Evolutionary conservation across 2,113 vertebrate genomes (phyloP), one percentile per base, ranked within the genome.

Genomic region (human (Homo sapiens)): DNA sequence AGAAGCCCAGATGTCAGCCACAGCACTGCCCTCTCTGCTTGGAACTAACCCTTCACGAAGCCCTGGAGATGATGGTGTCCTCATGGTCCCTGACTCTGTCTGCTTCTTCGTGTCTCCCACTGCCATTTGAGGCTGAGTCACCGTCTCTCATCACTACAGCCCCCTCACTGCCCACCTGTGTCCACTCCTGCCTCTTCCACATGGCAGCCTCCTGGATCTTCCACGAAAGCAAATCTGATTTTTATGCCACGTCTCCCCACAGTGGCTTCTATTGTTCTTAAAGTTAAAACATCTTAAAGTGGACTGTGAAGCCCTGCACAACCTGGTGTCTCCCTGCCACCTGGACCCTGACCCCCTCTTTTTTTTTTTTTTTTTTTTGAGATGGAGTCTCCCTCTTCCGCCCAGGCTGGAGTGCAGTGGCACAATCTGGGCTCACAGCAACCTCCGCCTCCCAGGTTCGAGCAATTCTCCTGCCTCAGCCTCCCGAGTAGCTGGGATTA

Each of bases 61-160:
- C 35, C 59, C 76, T 48, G n/a, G n/a, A n/a, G 48, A 32, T 6
- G 2, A 30, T 3, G 27, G 25, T 48, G 38, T 25, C 0, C 11
- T 38, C 23, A 12, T 7, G 30, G 17, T 12, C 68, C 48, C 45
- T 25, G 61, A 25, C 30, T 52, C 30, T 40, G n/a, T 72, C 78
- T 79, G 43, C 78, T 59, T 84, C 85, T 32, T 76, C 50, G 57
- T 7, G 23, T 30, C 25, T 27, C 2, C 48, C 43, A 52, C 17
- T 13, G 45, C 27, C 32, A 14, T 38, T 20, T 25, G 85, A 81
- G 73, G 23, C 27, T 4, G 32, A 52, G 48, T 22, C 27, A 43
- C 3, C 2, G 30, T 43, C 45, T 81, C n/a, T 35, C 8, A 0
- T 1, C 7, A 79, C 8, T 4, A 0, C 7, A 70, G 23, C 72